Base-by-base conservation (phyloP, 2,888 invertebrate species). In the Pheosia tremula region DNA sequence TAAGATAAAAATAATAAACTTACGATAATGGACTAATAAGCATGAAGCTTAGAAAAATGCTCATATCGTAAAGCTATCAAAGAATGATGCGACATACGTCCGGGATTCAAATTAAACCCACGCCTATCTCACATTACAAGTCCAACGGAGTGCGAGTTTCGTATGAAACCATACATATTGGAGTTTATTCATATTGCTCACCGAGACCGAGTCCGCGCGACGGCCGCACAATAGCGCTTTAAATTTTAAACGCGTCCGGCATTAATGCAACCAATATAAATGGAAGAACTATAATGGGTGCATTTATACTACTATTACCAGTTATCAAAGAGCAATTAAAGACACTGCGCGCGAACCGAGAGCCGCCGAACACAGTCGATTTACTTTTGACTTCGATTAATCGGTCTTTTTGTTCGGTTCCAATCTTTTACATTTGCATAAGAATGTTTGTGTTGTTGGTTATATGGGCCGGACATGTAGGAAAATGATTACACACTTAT, bases 261-360 rank as follows among this genome's bases (percentile, higher is more conserved):
- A 83, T 82, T 83, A 83, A 86, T 80, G 70, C 76, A 75, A 80
- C 80, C 80, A 80, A 83, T 83, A 84, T 78, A 85, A 87, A 83
- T 80, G 75, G 78, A 83, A 81, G 78, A 81, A 83, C 80, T 80
- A 80, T 86, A 86, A 87, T 86, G 82, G 83, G 80, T 81, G 84
- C 85, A 87, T 88, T 88, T 87, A 90, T 86, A 85, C 82, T 70
- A 87, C 84, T 87, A 87, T 86, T 86, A 87, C 85, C 83, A 82
- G 87, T 88, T 88, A 89, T 88, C 87, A 87, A 84, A 82, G 80
- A 87, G 84, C 87, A 90, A 91, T 90, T 90, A 91, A 89, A 89
- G 84, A 84, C 82, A 83, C 83, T 83, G 75, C 78, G 83, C 81
- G 84, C 84, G 79, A 86, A 85, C 84, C 78, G 72, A 82, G 76